phyloP scores from a whole-genome alignment of 2,113 vertebrate species.

The Apistogramma diplotaenia region DNA sequence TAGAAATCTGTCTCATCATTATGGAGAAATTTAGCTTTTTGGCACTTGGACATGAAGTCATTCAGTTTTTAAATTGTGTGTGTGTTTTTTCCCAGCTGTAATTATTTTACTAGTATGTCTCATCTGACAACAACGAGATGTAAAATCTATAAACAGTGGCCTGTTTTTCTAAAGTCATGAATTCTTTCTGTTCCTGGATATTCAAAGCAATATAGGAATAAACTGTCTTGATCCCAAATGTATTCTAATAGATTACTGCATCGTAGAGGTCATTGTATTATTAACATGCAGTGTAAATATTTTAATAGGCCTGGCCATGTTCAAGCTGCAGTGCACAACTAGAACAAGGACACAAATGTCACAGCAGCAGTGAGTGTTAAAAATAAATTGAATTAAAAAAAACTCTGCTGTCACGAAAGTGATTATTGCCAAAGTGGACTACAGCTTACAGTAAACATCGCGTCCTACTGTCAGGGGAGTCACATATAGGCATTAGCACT shows the following conservation, averaged over 20 bases:
- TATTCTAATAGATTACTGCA: background rate
- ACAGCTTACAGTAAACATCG: too few species aligned
- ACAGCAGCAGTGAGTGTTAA: background rate
- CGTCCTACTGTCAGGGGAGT: too few species aligned
- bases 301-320: accelerated
- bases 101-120: background rate
- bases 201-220: background rate
- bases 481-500: too few species aligned
- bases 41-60: background rate
- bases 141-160: background rate
- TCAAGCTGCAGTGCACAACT: background rate
- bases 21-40: background rate
- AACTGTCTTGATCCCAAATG: background rate
- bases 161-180: accelerated
- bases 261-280: background rate
- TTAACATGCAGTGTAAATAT: background rate
- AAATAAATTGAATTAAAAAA: too few species aligned
- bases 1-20: background rate
- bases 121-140: background rate
- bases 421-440: too few species aligned
- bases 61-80: background rate
- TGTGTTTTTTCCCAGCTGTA: background rate
- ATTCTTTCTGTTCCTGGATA: background rate
- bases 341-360: background rate
- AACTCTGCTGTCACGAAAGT: too few species aligned